These are phyloP conservation scores for Centrocercus urophasianus DNA, from an alignment of 2,113 vertebrate genomes.

Conservation along the genomic window DNA sequence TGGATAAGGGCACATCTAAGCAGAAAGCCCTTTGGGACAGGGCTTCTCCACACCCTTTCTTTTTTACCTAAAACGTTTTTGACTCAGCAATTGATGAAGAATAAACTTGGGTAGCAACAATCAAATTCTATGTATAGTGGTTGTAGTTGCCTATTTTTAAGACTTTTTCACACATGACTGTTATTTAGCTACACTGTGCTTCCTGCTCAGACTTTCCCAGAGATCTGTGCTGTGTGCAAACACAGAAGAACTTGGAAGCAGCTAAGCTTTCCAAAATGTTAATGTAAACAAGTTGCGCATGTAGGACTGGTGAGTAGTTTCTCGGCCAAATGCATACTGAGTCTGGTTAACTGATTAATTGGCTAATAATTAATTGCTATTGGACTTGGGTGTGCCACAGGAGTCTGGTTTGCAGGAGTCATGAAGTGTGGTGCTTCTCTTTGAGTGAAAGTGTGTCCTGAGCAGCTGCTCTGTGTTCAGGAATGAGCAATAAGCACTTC, in stretches of 20 bases:
- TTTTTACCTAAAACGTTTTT: neutral
- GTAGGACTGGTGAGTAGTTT: neutral
- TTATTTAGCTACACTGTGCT: neutral
- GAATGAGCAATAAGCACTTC: neutral
- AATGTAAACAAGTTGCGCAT: neutral
- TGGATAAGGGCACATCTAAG: neutral
- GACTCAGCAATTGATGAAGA: neutral
- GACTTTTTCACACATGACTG: neutral
- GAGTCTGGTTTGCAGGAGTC: neutral
- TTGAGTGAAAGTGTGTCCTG: neutral
- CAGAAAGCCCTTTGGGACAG: neutral
- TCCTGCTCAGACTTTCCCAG: neutral
- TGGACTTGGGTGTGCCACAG: neutral
- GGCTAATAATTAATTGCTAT: neutral
- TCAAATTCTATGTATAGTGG: neutral
- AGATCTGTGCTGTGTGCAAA: neutral
- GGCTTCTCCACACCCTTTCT: neutral
- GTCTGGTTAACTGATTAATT: neutral
- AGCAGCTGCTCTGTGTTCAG: neutral
- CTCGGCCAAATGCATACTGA: neutral
- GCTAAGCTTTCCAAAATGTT: neutral
- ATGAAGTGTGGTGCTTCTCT: fast-evolving
- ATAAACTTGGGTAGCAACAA: neutral
- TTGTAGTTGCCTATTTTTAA: neutral
- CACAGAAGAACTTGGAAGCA: neutral